phyloP scores from a whole-genome alignment of 2,113 vertebrate species.

The Hiodon tergisus region DNA sequence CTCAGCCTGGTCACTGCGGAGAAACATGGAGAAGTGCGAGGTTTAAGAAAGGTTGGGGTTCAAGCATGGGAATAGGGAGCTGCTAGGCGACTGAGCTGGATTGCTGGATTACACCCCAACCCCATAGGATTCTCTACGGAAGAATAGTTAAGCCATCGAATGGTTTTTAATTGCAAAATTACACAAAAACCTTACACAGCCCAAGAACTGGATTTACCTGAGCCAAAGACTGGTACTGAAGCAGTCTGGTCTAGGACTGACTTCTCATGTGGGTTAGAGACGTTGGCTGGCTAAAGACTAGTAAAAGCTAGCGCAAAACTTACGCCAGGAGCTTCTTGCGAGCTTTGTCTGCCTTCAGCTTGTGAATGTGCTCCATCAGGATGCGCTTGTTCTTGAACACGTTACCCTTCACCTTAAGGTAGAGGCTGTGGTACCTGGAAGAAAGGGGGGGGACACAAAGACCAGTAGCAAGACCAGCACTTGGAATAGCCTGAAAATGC shows the following conservation, averaged over 20 bases:
- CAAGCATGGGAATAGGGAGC: background rate
- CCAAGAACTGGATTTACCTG: too few species aligned
- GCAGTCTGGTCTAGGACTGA: too few species aligned
- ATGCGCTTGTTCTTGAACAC: conserved; percentile 98
- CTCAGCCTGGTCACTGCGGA: conserved; percentile 86
- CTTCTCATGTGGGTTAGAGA: too few species aligned
- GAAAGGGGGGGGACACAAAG: background rate
- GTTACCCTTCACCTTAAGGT: conserved; percentile 94
- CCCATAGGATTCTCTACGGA: too few species aligned
- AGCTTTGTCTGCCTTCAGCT: conserved; percentile 96
- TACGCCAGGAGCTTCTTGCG: conserved; percentile 98
- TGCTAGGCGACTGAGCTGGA: background rate
- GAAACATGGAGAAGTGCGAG: background rate
- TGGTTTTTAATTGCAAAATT: too few species aligned
- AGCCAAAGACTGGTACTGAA: too few species aligned
- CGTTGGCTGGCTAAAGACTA: background rate
- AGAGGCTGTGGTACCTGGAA: conserved; percentile 91
- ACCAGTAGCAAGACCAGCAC: background rate
- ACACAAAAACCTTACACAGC: too few species aligned
- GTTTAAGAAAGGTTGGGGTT: background rate
- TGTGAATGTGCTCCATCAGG: conserved; percentile 99
- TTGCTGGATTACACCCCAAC: too few species aligned
- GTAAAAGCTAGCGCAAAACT: conserved; percentile 48
- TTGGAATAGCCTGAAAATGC: background rate
- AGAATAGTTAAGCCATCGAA: too few species aligned